A percentile compares a stretch with the other conserved stretches of the same genome.
These are phyloP conservation scores for Arizona elegans DNA, from an alignment of 2,113 vertebrate genomes.

Conservation along the genomic window DNA sequence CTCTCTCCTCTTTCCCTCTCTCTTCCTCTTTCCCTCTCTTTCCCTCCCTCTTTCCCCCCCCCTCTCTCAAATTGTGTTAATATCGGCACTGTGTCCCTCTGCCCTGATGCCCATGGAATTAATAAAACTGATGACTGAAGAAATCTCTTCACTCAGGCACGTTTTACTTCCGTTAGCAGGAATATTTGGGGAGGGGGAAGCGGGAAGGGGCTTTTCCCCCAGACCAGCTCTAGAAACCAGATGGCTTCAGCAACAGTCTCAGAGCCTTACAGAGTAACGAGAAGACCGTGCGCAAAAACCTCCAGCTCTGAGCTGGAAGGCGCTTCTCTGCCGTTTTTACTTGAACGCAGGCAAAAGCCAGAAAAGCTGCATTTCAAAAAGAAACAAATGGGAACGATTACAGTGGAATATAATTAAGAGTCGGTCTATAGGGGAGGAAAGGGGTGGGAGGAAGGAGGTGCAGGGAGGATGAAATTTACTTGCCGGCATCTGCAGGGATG, in stretches of 20 bases:
- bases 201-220: neutral
- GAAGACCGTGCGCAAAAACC: neutral
- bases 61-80: neutral
- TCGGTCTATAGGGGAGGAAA: neutral
- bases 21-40: neutral
- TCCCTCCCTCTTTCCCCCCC: neutral
- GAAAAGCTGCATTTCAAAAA: neutral
- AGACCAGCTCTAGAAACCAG: neutral
- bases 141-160: neutral
- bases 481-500: neutral
- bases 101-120: neutral
- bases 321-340: neutral
- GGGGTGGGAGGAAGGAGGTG: accelerated
- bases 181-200: neutral
- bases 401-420: neutral
- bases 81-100: neutral
- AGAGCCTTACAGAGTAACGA: neutral
- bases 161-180: neutral
- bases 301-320: neutral
- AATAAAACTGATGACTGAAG: neutral
- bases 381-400: accelerated
- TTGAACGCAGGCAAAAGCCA: accelerated
- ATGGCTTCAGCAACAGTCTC: neutral
- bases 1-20: too few species aligned
- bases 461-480: neutral